phyloP scores from a whole-genome alignment of 2,888 invertebrate species.

The Tupiocoris notatus region DNA sequence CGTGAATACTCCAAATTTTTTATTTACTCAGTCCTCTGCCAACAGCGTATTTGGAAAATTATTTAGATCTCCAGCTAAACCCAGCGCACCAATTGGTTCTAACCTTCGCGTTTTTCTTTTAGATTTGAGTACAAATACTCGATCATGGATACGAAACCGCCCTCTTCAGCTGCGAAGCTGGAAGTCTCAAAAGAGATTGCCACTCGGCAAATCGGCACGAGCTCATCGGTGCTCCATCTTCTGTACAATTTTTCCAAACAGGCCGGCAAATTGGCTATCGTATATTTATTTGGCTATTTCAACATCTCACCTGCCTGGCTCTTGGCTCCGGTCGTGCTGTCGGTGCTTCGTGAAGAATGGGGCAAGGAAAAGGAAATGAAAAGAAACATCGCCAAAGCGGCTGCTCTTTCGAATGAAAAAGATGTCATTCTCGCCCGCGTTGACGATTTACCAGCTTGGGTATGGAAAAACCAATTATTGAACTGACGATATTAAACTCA shows the following conservation, averaged over 20 bases:
- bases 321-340: slow-evolving; percentile 73
- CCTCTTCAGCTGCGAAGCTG: neutral
- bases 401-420: slow-evolving; percentile 77
- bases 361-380: slow-evolving; percentile 71
- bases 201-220: slow-evolving; percentile 50
- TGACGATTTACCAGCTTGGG: slow-evolving; percentile 93
- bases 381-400: slow-evolving; percentile 72
- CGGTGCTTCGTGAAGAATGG: slow-evolving; percentile 77
- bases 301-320: slow-evolving; percentile 89
- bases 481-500: neutral
- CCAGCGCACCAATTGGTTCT: too few relatives aligned
- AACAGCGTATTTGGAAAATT: too few relatives aligned
- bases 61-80: too few relatives aligned
- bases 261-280: slow-evolving; percentile 69
- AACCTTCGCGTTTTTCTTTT: too few relatives aligned
- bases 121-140: too few relatives aligned
- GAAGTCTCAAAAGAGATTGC: slow-evolving; percentile 11
- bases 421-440: slow-evolving; percentile 81
- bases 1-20: too few relatives aligned
- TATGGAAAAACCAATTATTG: too few relatives aligned
- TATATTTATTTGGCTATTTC: slow-evolving; percentile 80
- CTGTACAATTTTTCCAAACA: slow-evolving; percentile 67
- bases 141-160: neutral
- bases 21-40: too few relatives aligned
- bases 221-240: slow-evolving; percentile 60